phyloP scores from a whole-genome alignment of 1,140 invertebrate genomes.

The Acromyrmex echinatior region DNA sequence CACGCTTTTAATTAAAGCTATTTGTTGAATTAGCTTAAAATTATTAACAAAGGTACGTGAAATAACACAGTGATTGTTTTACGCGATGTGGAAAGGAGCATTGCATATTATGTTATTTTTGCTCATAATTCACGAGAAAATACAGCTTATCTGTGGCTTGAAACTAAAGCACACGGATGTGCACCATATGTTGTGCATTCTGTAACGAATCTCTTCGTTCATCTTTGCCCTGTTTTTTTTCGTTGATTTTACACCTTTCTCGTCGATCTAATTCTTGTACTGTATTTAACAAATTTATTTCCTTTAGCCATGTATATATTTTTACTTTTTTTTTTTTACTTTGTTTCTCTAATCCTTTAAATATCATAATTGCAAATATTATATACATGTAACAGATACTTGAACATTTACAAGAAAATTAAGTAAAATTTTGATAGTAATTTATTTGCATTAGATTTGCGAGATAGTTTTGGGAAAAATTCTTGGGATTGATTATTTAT shows the following conservation, averaged over 20 bases:
- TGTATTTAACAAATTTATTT: background rate
- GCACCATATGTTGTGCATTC: constrained; percentile 81
- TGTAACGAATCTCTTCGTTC: constrained; percentile 65
- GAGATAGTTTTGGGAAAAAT: background rate
- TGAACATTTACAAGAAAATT: background rate
- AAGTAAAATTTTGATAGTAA: background rate
- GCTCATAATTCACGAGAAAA: constrained; percentile 56
- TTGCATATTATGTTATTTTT: constrained; percentile 29
- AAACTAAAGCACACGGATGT: constrained; percentile 72
- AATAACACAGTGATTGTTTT: constrained; percentile 8
- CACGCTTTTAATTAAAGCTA: background rate
- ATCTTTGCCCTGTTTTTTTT: constrained; percentile 55
- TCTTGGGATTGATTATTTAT: background rate
- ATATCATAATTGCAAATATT: background rate
- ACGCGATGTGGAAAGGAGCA: background rate
- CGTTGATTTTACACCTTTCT: constrained; percentile 24
- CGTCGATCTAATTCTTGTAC: background rate
- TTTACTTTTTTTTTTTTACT: background rate
- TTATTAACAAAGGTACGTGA: background rate
- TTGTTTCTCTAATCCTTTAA: background rate
- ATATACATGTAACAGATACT: background rate
- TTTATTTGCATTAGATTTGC: background rate
- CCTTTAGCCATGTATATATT: background rate
- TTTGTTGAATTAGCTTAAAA: background rate
- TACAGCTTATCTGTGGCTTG: constrained; percentile 54